Evolutionary conservation across 2,113 vertebrate species (phyloP).

Genomic region (Serilophus lunatus): DNA sequence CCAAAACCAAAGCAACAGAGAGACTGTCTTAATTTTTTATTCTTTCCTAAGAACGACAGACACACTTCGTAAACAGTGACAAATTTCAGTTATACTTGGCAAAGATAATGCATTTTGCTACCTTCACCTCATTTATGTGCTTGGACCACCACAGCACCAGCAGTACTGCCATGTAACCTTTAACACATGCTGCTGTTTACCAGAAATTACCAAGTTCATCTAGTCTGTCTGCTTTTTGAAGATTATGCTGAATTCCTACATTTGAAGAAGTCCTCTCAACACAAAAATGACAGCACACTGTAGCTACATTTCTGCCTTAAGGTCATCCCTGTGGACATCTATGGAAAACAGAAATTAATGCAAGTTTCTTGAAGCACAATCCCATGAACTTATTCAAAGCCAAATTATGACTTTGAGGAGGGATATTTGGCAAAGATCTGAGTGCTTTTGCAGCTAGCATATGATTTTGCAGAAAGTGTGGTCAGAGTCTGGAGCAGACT

Average conservation of each 20-base stretch:
- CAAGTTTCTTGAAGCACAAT: not conserved
- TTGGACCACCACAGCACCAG: accelerated
- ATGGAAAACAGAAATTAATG: not conserved
- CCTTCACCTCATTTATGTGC: not conserved
- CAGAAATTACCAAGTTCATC: not conserved
- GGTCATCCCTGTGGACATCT: accelerated
- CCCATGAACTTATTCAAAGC: not conserved
- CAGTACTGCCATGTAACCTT: not conserved
- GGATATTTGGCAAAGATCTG: not conserved
- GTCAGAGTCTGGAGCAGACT: not conserved
- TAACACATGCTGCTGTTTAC: not conserved
- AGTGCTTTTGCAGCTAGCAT: not conserved
- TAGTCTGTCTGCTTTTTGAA: not conserved
- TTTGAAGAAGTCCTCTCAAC: not conserved
- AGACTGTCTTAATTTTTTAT: not conserved
- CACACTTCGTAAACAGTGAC: not conserved
- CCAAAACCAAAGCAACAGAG: not conserved
- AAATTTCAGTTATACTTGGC: not conserved
- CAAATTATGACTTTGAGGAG: not conserved
- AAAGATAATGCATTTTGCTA: not conserved
- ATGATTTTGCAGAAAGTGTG: not conserved
- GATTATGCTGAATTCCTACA: not conserved
- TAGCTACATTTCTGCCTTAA: not conserved
- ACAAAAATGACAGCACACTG: accelerated
- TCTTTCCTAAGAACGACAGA: not conserved